These are phyloP conservation scores for Cephonodes hylas DNA, from an alignment of 2,888 invertebrate genomes.

Conservation along the genomic window DNA sequence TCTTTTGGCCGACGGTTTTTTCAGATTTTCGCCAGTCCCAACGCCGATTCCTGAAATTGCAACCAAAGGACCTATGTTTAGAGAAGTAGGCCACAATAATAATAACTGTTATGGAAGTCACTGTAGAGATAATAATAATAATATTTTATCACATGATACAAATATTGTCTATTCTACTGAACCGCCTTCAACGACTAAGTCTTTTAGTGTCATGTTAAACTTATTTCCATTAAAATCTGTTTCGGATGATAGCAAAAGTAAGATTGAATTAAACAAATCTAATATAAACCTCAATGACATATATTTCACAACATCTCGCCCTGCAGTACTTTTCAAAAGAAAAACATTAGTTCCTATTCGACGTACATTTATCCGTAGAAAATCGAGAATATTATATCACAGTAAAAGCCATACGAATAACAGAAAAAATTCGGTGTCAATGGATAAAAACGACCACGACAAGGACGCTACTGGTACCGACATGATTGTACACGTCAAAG, in stretches of 20 bases:
- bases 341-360: conserved; percentile 47
- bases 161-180: conserved; percentile 26
- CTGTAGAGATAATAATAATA: conserved; percentile 36
- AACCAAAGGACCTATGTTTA: conserved; percentile 48
- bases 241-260: conserved; percentile 32
- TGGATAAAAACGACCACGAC: conserved; percentile 23
- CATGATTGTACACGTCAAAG: conserved; percentile 84
- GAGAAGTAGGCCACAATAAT: conserved; percentile 42
- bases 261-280: conserved; percentile 33
- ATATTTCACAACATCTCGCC: conserved; percentile 62
- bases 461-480: conserved; percentile 60
- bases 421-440: conserved; percentile 3
- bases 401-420: conserved; percentile 21
- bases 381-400: conserved; percentile 33
- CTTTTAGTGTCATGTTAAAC: conserved; percentile 84
- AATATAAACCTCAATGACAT: conserved; percentile 44
- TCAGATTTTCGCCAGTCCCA: conserved; percentile 56
- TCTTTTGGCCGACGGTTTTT: conserved; percentile 81
- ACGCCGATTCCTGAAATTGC: conserved; percentile 34
- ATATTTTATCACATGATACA: conserved; percentile 24
- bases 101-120: conserved; percentile 40
- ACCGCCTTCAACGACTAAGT: conserved; percentile 54
- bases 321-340: conserved; percentile 61
- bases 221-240: conserved; percentile 79
- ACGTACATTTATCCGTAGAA: conserved; percentile 43